Evolutionary conservation across 2,797 vertebrate genomes (phyloP), one percentile per base, ranked within the genome.

Genomic region (Protonibea diacanthus): DNA sequence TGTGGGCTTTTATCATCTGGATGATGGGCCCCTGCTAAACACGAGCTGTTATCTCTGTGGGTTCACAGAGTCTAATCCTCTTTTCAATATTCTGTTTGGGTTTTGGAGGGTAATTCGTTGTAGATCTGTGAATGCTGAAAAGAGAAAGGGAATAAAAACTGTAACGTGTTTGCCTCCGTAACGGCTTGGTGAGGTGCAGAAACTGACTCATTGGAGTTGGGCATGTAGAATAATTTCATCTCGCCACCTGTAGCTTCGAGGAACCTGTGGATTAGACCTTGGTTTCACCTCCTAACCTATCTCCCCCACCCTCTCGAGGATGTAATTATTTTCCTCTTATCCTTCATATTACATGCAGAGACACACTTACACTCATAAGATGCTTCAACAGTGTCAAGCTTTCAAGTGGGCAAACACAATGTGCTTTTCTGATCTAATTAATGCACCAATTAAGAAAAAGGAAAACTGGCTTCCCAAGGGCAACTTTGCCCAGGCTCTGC

Each of bases 401-500:
- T 88, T 89, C 84, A 88, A 90, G 86, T 85, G 73, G 71, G 80
- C 88, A 88, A 92, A 91, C 90, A 91, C 92, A 94, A 91, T 91
- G 91, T 90, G 91, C 85, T 92, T 93, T 92, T 93, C 87, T 90
- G 88, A 91, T 94, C 78, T 92, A 93, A 95, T 95, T 94, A 95
- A 94, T 91, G 89, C 90, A 84, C 89, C 94, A 95, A 95, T 95
- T 95, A 95, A 89, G 91, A 93, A 90, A 88, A 93, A 93, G 89
- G 90, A 94, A 95, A 95, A 95, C 92, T 86, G 76, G 77, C 91
- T 91, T 95, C 93, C 93, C 94, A 92, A 92, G 93, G 93, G 93
- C 89, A 85, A 83, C 80, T 90, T 90, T 82, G 84, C 82, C 86
- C 58, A 67, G 85, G 87, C 91, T 78, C 59, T 65, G 82, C 89